Base-by-base conservation (phyloP, 2,113 vertebrate genomes). In the Cyphomyrus discorhynchus region DNA sequence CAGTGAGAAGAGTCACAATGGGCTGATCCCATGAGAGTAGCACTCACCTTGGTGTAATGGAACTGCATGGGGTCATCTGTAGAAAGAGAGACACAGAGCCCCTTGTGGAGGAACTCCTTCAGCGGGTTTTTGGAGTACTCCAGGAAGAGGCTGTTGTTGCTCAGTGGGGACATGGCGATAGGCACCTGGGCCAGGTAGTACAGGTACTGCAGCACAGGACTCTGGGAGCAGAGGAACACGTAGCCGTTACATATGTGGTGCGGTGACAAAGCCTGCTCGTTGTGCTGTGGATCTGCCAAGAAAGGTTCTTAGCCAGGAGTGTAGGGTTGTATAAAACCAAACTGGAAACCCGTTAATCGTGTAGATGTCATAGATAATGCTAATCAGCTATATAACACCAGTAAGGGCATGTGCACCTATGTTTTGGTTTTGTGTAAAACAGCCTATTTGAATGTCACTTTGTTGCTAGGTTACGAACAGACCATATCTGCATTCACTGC, bases 41-140 rank as follows among this genome's bases (percentile, higher is more conserved):
- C 31, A 49, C 94, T 92, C 94, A 99, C 98, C 97, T 99, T 99
- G 31, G 98, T 99, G 92, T 99, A 99, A 92, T 99, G 98, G 92
- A 99, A 99, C 95, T 99, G 98, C 98, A 99, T 96, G 50, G 98
- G 98, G 89, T 99, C 98, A 2, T 99, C 98, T 0, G 98, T 99
- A 90, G 98, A 99, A 90, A 99, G 97, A 0, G 98, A 99, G 56
- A 99, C 95, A 0, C 96, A 96, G 70, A 99, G 95, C n/a, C 98
- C 98, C 90, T 99, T 99, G 50, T 99, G 98, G 13, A 99, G 95
- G 92, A 99, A 99, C 92, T 99, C 98, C 88, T 96, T 92, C 1
- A 99, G 94, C 0, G 98, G 98, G 91, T 98, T 99, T 93, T 99
- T 99, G 77, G 98, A 98, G 93, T 99, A 99, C 93, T 99, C 96